Conservation (phyloP, 2,797 vertebrate genomes). For the Notamacropus eugenii region DNA sequence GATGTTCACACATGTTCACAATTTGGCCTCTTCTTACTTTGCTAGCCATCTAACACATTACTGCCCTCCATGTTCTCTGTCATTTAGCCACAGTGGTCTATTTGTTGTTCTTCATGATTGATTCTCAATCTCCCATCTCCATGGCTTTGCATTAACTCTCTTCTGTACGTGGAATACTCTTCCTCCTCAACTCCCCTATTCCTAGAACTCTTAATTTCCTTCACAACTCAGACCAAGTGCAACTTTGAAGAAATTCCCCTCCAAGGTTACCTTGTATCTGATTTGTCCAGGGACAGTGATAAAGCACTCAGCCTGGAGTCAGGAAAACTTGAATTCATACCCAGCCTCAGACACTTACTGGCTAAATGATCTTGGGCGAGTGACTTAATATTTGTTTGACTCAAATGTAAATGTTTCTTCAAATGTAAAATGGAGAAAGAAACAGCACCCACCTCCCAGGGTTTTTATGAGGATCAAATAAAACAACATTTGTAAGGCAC, state of each 20-base stretch:
- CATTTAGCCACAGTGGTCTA: neutral
- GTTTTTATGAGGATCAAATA: neutral
- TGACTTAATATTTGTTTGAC: neutral
- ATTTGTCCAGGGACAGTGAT: neutral
- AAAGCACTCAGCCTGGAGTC: neutral
- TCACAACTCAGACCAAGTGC: neutral
- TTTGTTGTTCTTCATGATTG: neutral
- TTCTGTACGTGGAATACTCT: neutral
- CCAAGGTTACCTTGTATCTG: neutral
- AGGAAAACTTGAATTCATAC: neutral
- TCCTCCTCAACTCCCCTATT: neutral
- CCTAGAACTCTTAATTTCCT: neutral
- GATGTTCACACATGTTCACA: neutral
- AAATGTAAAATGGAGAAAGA: neutral
- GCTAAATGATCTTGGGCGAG: neutral
- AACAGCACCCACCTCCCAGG: neutral
- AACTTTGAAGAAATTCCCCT: neutral
- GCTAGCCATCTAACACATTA: neutral
- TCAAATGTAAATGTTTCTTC: neutral
- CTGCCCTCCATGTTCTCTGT: neutral
- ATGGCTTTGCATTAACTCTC: neutral
- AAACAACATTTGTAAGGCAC: neutral
- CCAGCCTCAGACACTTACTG: neutral
- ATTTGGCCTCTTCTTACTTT: neutral
- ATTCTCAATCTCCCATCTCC: neutral